Conservation (phyloP, 53 echinoderm and acorn worm species). For the Crossaster papposus region DNA sequence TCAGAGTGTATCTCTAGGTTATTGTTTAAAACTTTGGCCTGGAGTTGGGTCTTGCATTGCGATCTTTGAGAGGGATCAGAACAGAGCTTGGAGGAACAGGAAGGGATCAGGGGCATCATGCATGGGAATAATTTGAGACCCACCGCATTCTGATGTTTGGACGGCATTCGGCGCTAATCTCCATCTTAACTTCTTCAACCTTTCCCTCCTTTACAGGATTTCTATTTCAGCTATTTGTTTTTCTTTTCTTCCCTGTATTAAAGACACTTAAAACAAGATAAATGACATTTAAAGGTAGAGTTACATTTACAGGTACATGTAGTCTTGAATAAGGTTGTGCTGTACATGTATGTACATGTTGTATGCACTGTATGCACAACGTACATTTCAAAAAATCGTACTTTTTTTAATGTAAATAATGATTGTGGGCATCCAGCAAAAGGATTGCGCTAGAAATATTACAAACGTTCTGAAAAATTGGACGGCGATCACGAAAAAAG, state of each 20-base stretch:
- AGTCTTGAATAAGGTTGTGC: no score
- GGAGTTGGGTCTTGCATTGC: not conserved
- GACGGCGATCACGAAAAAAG: no score
- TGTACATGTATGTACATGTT: no score
- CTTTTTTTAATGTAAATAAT: no score
- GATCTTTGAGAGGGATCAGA: not conserved
- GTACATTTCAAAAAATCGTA: no score
- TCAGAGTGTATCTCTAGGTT: conserved; percentile 50
- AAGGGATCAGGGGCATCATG: conserved; percentile 8
- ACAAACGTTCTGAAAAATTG: no score
- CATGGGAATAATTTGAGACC: conserved; percentile 33
- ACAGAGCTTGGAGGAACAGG: conserved; percentile 8
- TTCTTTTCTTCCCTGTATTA: not conserved
- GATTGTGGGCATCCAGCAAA: no score
- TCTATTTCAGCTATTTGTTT: not conserved
- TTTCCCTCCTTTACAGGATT: not conserved
- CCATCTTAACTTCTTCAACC: conserved; percentile 14
- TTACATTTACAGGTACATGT: no score
- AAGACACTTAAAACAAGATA: not conserved
- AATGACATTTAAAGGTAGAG: not conserved
- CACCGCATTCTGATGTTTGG: conserved; percentile 27
- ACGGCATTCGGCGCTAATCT: conserved; percentile 13
- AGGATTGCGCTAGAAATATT: no score
- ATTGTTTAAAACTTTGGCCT: conserved; percentile 49
- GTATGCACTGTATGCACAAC: no score